Evolutionary conservation across 2,888 invertebrate species (phyloP), one percentile per base, ranked within the genome.

Genomic region (Alviniconcha strummeri): DNA sequence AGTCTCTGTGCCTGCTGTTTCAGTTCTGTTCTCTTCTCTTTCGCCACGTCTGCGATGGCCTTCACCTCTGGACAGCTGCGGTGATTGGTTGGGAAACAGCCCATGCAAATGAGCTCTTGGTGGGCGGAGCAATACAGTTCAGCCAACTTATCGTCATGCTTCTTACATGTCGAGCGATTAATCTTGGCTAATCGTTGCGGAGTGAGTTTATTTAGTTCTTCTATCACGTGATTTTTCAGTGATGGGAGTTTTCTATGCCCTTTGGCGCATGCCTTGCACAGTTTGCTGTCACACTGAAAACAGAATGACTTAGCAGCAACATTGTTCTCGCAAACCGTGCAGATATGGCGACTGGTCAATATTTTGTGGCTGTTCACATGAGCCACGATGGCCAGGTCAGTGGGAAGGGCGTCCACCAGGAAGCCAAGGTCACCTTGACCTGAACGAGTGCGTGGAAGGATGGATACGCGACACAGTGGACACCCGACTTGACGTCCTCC

Each of bases 121-220:
- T 77, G 76, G 4, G 57, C n/a, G 19, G 19, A 9, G 76, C 79
- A 79, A 64, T 52, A 79, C 79, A 79, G 19, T 17, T 79, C 79
- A 17, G 79, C 64, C 13, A 7, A 52, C 79, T n/a, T 79, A 19
- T 79, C 79, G 0, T 4, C 0, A 52, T 79, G 79, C 9, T 52
- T 36, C 2, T 13, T 3, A 36, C 79, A 79, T 11, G 36, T 36
- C 3, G 36, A 36, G 0, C 36, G 36, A 36, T n/a, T n/a, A n/a
- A n/a, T n/a, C n/a, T n/a, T n/a, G n/a, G n/a, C 36, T 0, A 36
- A 1, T 36, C 1, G 60, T 54, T 11, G 78, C 54, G 15, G 52
- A 0, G 15, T 11, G 11, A n/a, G n/a, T n/a, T n/a, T n/a, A n/a
- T n/a, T n/a, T n/a, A n/a, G n/a, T n/a, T n/a, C n/a, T n/a, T n/a